Percentiles rank a stretch among this genome's conserved stretches.
Conservation (phyloP, 2,888 invertebrate species). For the Cephus sareptanus region DNA sequence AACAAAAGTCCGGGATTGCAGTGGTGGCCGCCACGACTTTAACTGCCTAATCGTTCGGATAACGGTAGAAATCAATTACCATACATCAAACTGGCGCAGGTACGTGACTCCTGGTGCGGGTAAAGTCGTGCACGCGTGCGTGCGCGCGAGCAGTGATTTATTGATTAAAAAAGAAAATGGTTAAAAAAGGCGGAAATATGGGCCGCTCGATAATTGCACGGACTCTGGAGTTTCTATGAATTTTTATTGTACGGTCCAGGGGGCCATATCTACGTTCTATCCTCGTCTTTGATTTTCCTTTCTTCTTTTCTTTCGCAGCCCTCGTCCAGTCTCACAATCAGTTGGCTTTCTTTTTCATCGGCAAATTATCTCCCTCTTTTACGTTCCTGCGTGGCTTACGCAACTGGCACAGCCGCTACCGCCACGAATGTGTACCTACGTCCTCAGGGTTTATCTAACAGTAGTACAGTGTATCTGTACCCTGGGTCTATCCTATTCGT, state of each 20-base stretch:
- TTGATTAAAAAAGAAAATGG: neutral
- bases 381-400: neutral
- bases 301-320: neutral
- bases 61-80: neutral
- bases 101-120: neutral
- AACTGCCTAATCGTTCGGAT: neutral
- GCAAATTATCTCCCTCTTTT: neutral
- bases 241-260: neutral
- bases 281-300: neutral
- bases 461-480: neutral
- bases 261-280: neutral
- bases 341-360: neutral
- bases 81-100: constrained; percentile 1
- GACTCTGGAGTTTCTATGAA: neutral
- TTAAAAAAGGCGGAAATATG: neutral
- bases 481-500: constrained; percentile 9
- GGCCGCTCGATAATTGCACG: neutral
- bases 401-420: neutral
- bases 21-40: neutral
- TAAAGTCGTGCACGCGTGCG: neutral
- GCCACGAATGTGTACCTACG: neutral
- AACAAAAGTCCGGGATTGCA: neutral
- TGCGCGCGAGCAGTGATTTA: neutral
- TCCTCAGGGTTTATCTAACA: constrained; percentile 5
- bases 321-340: neutral